Conservation (phyloP, 1,140 invertebrate species). For the Patella vulgata region DNA sequence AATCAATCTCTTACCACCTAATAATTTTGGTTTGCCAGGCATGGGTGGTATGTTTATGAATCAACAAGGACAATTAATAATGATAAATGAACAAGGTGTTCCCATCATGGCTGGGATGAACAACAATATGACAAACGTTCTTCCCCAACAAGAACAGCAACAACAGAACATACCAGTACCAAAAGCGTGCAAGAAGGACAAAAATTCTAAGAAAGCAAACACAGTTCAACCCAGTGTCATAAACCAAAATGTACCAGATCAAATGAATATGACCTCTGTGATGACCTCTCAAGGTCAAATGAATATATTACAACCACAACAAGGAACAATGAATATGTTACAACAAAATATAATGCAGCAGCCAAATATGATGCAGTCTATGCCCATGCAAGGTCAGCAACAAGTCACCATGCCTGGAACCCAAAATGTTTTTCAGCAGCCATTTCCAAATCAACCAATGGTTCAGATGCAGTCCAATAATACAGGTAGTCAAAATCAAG, state of each 20-base stretch:
- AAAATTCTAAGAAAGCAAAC: not conserved
- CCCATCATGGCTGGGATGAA: slow-evolving; percentile 33
- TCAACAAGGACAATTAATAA: slow-evolving; percentile 23
- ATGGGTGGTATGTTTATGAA: slow-evolving; percentile 23
- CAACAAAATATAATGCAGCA: slow-evolving; percentile 4
- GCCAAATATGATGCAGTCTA: not conserved
- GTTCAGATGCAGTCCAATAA: slow-evolving; percentile 1
- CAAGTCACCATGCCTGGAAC: slow-evolving; percentile 17
- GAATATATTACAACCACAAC: slow-evolving; percentile 28
- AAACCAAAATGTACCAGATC: not conserved
- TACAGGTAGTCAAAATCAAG: slow-evolving; percentile 2
- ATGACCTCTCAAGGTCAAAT: slow-evolving; percentile 21
- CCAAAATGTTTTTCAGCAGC: slow-evolving; percentile 14
- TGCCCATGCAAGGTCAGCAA: slow-evolving; percentile 26
- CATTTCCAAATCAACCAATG: slow-evolving; percentile 6
- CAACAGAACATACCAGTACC: not conserved
- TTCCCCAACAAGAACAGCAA: slow-evolving; percentile 23
- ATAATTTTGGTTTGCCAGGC: not conserved
- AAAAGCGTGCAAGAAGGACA: not conserved
- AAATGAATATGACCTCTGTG: slow-evolving; percentile 2
- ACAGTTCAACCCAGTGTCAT: not conserved
- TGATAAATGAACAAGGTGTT: slow-evolving; percentile 38
- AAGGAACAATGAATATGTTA: slow-evolving; percentile 15
- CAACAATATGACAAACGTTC: slow-evolving; percentile 10
- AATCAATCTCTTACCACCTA: slow-evolving; percentile 3